phyloP scores from a whole-genome alignment of 2,797 vertebrate species.

The Halcyon chelicuti region DNA sequence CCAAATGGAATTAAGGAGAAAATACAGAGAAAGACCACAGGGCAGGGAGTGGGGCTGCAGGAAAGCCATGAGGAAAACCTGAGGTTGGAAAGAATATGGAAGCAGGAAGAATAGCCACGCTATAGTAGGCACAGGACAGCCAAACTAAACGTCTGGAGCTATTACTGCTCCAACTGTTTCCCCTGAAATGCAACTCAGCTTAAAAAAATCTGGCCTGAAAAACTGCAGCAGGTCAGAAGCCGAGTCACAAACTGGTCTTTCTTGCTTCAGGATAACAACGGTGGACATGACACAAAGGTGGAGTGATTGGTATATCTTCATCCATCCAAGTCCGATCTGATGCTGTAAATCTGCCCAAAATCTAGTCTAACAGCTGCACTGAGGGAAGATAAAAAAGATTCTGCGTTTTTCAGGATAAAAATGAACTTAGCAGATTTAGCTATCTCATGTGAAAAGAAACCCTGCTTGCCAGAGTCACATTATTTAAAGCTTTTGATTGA shows the following conservation, averaged over 20 bases:
- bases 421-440: background rate
- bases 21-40: background rate
- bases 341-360: background rate
- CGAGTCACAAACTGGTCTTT: background rate
- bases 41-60: background rate
- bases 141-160: background rate
- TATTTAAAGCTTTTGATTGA: slow-evolving; percentile 56
- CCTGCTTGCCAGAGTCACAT: background rate
- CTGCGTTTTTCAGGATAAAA: background rate
- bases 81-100: background rate
- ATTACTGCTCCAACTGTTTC: background rate
- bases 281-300: background rate
- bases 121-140: background rate
- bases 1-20: background rate
- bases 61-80: background rate
- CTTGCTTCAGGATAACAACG: background rate
- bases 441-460: background rate
- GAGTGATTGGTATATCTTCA: background rate
- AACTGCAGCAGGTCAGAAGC: background rate
- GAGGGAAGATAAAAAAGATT: background rate
- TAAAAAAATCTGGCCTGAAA: background rate
- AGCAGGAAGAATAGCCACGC: background rate
- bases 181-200: background rate
- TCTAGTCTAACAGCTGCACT: background rate
- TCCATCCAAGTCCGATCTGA: background rate